Evolutionary conservation across 64 coral and sea anemone genomes (phyloP).

Genomic region (Dendrophyllia cribrosa): DNA sequence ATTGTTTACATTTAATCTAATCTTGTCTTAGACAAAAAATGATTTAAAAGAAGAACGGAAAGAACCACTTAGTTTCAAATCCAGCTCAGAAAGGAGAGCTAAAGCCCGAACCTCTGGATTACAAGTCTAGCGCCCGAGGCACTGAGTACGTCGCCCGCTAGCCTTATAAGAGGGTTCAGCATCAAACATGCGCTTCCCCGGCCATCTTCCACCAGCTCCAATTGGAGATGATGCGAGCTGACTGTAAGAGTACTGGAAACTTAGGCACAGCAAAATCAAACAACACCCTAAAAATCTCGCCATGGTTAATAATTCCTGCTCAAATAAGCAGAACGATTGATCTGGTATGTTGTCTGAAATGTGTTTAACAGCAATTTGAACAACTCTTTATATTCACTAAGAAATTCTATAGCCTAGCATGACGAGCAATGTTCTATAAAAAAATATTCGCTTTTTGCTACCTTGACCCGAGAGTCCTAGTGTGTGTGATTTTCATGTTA

Average conservation of each 20-base stretch:
- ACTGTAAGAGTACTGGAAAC: neutral
- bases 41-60: too few relatives aligned
- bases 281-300: neutral
- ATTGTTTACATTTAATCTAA: too few relatives aligned
- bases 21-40: too few relatives aligned
- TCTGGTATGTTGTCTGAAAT: neutral
- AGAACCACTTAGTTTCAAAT: too few relatives aligned
- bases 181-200: neutral
- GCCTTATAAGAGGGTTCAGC: neutral
- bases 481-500: neutral
- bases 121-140: too few relatives aligned
- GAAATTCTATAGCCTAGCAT: neutral
- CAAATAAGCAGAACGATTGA: neutral
- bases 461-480: neutral
- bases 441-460: neutral
- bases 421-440: neutral
- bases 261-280: conserved; percentile 13
- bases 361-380: neutral
- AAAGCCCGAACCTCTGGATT: too few relatives aligned
- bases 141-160: too few relatives aligned
- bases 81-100: too few relatives aligned
- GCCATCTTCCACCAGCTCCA: neutral
- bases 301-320: neutral
- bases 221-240: neutral
- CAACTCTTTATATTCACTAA: neutral